Percentiles rank a stretch among this genome's conserved stretches.
phyloP scores from a whole-genome alignment of 2,797 vertebrate species.

The Spinus pinus region DNA sequence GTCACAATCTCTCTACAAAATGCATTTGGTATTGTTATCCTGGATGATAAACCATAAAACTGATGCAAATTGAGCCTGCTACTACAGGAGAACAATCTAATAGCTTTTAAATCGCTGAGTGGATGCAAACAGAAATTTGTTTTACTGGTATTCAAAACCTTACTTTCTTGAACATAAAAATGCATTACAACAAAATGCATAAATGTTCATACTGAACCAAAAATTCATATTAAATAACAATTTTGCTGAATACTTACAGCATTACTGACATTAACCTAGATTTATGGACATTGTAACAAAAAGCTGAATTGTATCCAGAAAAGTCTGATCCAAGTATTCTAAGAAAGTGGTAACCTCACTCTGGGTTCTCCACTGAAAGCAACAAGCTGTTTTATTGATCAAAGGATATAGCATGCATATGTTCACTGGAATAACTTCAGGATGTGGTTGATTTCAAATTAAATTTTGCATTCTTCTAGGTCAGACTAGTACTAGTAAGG shows the following conservation, averaged over 20 bases:
- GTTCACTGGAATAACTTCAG: neutral
- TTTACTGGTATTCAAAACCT: neutral
- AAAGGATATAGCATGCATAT: neutral
- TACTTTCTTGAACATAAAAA: neutral
- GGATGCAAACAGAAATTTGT: neutral
- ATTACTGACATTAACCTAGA: neutral
- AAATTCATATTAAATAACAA: neutral
- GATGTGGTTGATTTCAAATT: neutral
- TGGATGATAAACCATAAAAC: neutral
- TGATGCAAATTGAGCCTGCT: neutral
- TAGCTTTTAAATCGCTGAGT: neutral
- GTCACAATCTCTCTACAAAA: neutral
- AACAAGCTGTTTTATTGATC: neutral
- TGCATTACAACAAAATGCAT: neutral
- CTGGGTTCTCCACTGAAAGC: neutral
- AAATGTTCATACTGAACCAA: neutral
- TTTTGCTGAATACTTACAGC: neutral
- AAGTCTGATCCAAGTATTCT: neutral
- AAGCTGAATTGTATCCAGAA: neutral
- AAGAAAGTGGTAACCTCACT: neutral
- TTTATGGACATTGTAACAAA: neutral
- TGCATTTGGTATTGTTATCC: neutral
- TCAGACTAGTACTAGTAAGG: neutral
- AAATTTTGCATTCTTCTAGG: neutral
- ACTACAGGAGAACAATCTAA: neutral